These are phyloP conservation scores for Trichosurus vulpecula DNA, from an alignment of 2,797 vertebrate species.

Conservation along the genomic window DNA sequence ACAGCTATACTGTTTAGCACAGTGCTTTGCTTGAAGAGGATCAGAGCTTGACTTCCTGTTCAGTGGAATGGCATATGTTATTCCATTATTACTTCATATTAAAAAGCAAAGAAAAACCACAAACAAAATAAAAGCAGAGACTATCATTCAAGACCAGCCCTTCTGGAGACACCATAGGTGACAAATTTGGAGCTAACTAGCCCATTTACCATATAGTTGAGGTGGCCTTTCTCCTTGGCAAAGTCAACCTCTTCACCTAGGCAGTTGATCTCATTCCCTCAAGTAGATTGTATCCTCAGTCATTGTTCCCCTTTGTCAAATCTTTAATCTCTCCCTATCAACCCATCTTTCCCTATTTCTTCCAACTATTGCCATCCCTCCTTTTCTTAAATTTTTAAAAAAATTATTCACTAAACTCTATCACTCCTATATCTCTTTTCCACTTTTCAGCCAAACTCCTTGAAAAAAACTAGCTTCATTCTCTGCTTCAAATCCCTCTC, in stretches of 20 bases:
- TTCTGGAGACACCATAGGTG: neutral
- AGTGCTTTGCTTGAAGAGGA: neutral
- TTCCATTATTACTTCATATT: neutral
- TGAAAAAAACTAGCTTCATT: neutral
- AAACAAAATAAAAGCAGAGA: neutral
- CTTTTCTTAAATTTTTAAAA: neutral
- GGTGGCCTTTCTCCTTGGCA: neutral
- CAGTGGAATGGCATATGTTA: neutral
- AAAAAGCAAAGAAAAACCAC: neutral
- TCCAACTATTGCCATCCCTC: neutral
- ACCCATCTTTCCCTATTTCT: neutral
- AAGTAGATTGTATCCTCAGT: neutral
- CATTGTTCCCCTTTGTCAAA: neutral
- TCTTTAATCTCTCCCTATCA: neutral
- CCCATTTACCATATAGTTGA: neutral
- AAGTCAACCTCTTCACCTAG: neutral
- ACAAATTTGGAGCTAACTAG: neutral
- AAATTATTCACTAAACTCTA: neutral
- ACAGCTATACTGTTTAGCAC: neutral
- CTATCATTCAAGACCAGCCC: neutral
- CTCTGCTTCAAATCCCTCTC: neutral
- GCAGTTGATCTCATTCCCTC: neutral
- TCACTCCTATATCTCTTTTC: neutral
- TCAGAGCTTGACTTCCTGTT: neutral
- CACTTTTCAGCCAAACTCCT: neutral